Evolutionary conservation across 2,888 invertebrate species (phyloP), one percentile per base, ranked within the genome.

Genomic region (Norana najaformis): DNA sequence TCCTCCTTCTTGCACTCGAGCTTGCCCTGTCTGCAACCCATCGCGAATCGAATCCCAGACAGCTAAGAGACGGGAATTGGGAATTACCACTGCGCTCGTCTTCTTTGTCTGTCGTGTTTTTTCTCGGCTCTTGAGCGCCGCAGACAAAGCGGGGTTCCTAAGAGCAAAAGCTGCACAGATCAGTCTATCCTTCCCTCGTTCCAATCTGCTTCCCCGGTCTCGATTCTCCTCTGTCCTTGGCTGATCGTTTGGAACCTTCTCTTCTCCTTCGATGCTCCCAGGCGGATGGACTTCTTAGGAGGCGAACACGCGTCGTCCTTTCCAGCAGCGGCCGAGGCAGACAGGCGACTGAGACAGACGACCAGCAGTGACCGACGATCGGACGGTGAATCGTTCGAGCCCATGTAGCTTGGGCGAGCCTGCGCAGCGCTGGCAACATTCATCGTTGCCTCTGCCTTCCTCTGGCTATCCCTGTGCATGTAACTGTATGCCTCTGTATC

Each of bases 21-120:
- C 88, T 89, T 90, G 82, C 91, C 90, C 83, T 90, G 90, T 88
- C 83, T 90, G 88, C 91, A 91, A n/a, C 91, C 91, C 91, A 91
- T 91, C 35, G 47, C 18, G 47, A 47, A 47, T 53, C 11, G 30
- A 53, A 53, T 30, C 53, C 30, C 4, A 53, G 11, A 53, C 23
- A 30, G 23, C 30, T 53, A 11, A 30, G 30, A 53, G 23, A 53
- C 30, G 53, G 53, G 6, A 53, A 14, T 18, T 14, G 13, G 18
- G 47, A 3, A 18, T 2, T 47, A 16, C 47, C 18, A 47, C 13
- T 18, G 30, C 23, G 30, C n/a, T 6, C 53, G 30, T 2, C 53
- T 53, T 4, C 4, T 53, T 13, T 53, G 11, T 53, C 30, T 23
- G 53, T 47, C 18, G 47, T 47, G 47, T 47, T 47, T 47, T 47